These are phyloP conservation scores for Balanococcus diminutus DNA, from an alignment of 2,888 invertebrate species.

Conservation along the genomic window DNA sequence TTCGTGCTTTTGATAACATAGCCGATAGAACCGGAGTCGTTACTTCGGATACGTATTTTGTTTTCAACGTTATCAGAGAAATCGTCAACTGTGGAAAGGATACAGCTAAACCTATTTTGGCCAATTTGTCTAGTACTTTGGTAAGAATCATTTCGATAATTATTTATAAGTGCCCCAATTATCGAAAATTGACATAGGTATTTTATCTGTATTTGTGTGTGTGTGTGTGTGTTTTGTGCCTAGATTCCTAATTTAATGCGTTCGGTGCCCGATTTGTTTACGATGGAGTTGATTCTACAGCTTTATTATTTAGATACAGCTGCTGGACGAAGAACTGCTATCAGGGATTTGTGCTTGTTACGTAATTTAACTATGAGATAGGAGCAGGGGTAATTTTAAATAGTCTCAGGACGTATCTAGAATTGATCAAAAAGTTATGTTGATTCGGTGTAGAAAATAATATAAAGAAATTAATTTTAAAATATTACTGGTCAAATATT, in stretches of 20 bases:
- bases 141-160: constrained; percentile 60
- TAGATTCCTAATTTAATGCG: constrained; percentile 78
- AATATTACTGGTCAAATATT: not conserved
- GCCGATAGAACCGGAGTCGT: constrained; percentile 61
- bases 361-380: constrained; percentile 65
- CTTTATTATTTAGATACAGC: constrained; percentile 79
- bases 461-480: too few relatives aligned
- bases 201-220: too few relatives aligned
- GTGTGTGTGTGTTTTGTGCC: constrained; percentile 52
- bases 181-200: too few relatives aligned
- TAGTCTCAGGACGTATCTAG: too few relatives aligned
- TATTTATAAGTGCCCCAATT: too few relatives aligned
- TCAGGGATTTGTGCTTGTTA: constrained; percentile 84
- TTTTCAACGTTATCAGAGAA: constrained; percentile 76
- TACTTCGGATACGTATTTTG: constrained; percentile 82
- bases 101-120: constrained; percentile 72
- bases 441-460: too few relatives aligned
- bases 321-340: constrained; percentile 81
- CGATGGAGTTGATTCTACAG: constrained; percentile 74
- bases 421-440: too few relatives aligned
- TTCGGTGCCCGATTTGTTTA: constrained; percentile 78
- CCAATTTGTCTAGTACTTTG: constrained; percentile 74
- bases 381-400: too few relatives aligned
- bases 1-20: constrained; percentile 62
- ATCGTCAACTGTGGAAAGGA: constrained; percentile 79